Conservation (phyloP, 1,140 invertebrate species). For the Chymomyza costata region DNA sequence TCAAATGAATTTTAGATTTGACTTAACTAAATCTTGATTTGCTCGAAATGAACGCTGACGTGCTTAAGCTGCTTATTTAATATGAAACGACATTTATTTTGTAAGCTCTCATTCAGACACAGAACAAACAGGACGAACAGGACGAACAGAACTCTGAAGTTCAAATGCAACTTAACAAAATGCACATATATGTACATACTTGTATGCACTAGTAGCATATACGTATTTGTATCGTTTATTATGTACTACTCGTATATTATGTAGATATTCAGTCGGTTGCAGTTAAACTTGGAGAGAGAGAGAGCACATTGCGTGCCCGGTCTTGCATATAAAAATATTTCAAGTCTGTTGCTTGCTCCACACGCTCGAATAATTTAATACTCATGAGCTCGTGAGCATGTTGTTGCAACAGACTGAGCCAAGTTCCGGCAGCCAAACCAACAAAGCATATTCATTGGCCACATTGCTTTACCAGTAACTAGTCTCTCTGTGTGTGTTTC, state of each 20-base stretch:
- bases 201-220: background rate
- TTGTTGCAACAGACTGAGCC: background rate
- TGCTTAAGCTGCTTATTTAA: conserved; percentile 48
- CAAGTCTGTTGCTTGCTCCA: conserved; percentile 37
- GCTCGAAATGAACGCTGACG: conserved; percentile 11
- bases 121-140: conserved; percentile 24
- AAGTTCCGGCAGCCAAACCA: conserved; percentile 19
- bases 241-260: too few species aligned
- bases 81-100: too few species aligned
- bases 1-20: conserved; percentile 61
- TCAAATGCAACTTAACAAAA: too few species aligned
- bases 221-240: too few species aligned
- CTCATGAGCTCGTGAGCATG: conserved; percentile 6
- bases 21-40: conserved; percentile 40
- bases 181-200: background rate
- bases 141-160: conserved; percentile 16
- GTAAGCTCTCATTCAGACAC: background rate
- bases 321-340: conserved; percentile 67
- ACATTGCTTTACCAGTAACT: conserved; percentile 10
- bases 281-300: background rate
- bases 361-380: conserved; percentile 73
- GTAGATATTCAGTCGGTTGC: too few species aligned
- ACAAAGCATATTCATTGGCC: conserved; percentile 33
- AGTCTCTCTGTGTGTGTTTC: background rate
- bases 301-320: conserved; percentile 36